A percentile compares a stretch with the other conserved stretches of the same genome.
Evolutionary conservation across 2,797 vertebrate genomes (phyloP).

Genomic region (Kryptolebias ocellatus): DNA sequence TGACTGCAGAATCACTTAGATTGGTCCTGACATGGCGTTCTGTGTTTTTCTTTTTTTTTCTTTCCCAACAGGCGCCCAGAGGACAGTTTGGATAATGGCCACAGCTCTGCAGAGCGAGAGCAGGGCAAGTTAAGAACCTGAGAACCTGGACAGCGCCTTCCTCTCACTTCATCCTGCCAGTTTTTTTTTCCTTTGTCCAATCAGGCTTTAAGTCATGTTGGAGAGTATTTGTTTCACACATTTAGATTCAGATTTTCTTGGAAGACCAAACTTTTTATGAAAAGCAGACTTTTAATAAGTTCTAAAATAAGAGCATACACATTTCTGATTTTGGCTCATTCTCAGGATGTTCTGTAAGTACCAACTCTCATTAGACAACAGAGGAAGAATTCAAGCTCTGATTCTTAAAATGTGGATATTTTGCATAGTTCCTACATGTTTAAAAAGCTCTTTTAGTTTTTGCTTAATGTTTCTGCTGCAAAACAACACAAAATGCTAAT

Average conservation of each 20-base stretch:
- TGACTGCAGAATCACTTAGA: neutral
- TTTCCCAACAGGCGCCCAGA: neutral
- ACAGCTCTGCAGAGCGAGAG: neutral
- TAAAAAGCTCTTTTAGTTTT: too few relatives aligned
- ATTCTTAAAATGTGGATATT: too few relatives aligned
- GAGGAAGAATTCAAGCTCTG: too few relatives aligned
- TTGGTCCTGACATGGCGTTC: constrained; percentile 26
- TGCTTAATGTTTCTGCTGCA: too few relatives aligned
- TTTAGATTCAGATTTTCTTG: too few relatives aligned
- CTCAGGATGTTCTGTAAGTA: neutral
- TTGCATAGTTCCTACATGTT: too few relatives aligned
- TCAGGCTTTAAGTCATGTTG: neutral
- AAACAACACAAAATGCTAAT: too few relatives aligned
- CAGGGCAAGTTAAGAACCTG: neutral
- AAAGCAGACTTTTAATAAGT: neutral
- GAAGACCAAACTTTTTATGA: neutral
- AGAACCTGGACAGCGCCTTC: neutral
- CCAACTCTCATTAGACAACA: too few relatives aligned
- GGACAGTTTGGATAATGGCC: constrained; percentile 4
- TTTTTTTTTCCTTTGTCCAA: neutral
- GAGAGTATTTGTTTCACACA: neutral
- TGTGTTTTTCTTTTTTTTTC: constrained; percentile 6
- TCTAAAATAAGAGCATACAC: neutral
- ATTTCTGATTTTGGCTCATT: neutral
- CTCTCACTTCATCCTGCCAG: neutral